Conservation (phyloP, 2,888 invertebrate genomes). For the Amaurobius ferox region DNA sequence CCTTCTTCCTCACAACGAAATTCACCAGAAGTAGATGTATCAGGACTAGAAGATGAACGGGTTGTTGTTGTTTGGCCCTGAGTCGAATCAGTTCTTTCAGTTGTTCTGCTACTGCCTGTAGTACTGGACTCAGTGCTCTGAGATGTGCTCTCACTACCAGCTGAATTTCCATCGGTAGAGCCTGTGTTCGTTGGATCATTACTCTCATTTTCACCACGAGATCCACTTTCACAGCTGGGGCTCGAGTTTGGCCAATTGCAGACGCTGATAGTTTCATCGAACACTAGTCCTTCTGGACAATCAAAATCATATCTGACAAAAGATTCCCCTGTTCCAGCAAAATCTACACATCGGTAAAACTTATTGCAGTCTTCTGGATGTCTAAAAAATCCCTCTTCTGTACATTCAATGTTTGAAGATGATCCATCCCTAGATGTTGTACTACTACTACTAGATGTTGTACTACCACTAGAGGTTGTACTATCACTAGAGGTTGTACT, state of each 20-base stretch:
- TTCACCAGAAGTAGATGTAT: constrained; percentile 6
- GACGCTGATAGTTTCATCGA: constrained; percentile 73
- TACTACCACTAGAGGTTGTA: neutral
- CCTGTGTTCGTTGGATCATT: neutral
- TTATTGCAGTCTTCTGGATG: constrained; percentile 73
- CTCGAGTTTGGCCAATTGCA: constrained; percentile 73
- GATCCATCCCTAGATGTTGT: neutral
- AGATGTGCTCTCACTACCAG: constrained; percentile 10
- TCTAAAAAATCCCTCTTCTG: constrained; percentile 74
- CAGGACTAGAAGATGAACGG: neutral
- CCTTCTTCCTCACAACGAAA: constrained; percentile 73
- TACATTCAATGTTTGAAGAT: constrained; percentile 61
- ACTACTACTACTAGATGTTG: neutral
- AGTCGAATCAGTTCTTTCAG: neutral
- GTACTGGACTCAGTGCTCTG: neutral
- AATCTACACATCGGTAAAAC: constrained; percentile 74
- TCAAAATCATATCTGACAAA: constrained; percentile 72
- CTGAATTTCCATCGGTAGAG: neutral
- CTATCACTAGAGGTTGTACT: constrained; percentile 17
- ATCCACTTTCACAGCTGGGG: constrained; percentile 71
- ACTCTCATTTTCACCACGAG: neutral
- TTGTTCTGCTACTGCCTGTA: neutral
- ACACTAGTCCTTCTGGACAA: constrained; percentile 73
- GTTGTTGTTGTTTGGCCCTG: neutral
- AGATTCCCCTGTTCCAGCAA: constrained; percentile 65